A percentile compares a stretch with the other conserved stretches of the same genome.
These are phyloP conservation scores for Apogon talboti DNA, from an alignment of 2,797 vertebrate genomes.

Conservation along the genomic window DNA sequence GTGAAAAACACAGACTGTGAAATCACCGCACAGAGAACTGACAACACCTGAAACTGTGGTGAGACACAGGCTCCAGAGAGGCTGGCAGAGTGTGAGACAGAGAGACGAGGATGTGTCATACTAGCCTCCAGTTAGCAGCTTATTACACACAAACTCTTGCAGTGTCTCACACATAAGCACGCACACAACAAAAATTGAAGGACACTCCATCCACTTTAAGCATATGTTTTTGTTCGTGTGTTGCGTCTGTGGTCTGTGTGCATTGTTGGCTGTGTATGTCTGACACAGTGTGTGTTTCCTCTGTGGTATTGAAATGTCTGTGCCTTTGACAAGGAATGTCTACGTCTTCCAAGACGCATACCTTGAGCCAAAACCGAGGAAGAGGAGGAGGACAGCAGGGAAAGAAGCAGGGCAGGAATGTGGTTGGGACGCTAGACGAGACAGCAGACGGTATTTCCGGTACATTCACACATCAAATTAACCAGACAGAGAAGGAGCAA, in stretches of 20 bases:
- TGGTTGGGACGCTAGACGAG: conserved; percentile 70
- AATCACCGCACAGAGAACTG: conserved; percentile 32
- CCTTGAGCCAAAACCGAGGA: conserved; percentile 32
- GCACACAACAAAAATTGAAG: conserved; percentile 17
- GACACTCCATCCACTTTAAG: conserved; percentile 36
- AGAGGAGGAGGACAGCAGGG: conserved; percentile 34
- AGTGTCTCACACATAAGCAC: conserved; percentile 38
- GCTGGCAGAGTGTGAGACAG: conserved; percentile 68
- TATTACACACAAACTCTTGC: conserved; percentile 47
- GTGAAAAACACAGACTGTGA: conserved; percentile 7
- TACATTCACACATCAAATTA: conserved; percentile 51
- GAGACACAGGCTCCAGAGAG: conserved; percentile 60
- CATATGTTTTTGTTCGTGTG: conserved; percentile 36
- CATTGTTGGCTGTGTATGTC: conserved; percentile 30
- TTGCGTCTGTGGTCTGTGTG: conserved; percentile 32
- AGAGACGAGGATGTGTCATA: conserved; percentile 71
- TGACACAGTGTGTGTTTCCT: conserved; percentile 31
- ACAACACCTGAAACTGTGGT: conserved; percentile 59
- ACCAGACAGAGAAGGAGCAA: conserved; percentile 47
- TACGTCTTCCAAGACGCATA: conserved; percentile 38
- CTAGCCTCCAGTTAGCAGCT: conserved; percentile 54
- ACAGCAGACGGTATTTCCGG: conserved; percentile 79
- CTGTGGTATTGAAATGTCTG: conserved; percentile 40
- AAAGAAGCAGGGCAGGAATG: conserved; percentile 68
- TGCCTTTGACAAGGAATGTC: conserved; percentile 42